These are phyloP conservation scores for Menidia beryllina DNA, from an alignment of 2,113 vertebrate genomes.

Conservation along the genomic window DNA sequence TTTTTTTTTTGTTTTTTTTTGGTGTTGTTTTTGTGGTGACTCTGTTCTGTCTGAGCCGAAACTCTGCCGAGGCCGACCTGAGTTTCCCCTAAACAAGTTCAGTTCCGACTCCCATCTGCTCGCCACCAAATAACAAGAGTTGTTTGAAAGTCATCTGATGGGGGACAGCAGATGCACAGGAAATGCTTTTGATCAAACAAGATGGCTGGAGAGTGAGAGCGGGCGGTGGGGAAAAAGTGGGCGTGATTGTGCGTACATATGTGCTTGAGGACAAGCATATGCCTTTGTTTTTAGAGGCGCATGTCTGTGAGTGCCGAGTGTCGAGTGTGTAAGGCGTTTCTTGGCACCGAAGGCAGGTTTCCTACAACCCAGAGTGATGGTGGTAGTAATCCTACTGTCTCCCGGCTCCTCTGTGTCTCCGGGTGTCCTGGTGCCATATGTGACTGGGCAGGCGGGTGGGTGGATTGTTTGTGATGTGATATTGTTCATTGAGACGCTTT, in stretches of 20 bases:
- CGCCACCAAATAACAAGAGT: constrained; percentile 64
- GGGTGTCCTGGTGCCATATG: constrained; percentile 91
- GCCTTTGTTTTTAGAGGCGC: constrained; percentile 62
- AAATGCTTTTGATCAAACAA: constrained; percentile 80
- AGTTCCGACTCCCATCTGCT: constrained; percentile 62
- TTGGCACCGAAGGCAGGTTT: constrained; percentile 76
- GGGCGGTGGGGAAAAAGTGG: constrained; percentile 31
- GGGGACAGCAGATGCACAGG: constrained; percentile 79
- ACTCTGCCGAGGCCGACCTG: constrained; percentile 37
- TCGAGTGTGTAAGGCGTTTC: constrained; percentile 42
- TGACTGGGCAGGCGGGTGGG: constrained; percentile 65
- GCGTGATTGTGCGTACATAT: constrained; percentile 58
- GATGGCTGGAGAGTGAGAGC: constrained; percentile 45
- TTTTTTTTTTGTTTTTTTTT: no score
- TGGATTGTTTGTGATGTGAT: constrained; percentile 93
- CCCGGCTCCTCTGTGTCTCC: constrained; percentile 85
- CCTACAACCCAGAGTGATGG: constrained; percentile 92
- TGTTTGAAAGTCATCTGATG: constrained; percentile 74
- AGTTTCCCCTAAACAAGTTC: constrained; percentile 67
- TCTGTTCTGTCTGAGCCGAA: background rate
- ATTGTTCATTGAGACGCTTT: constrained; percentile 86
- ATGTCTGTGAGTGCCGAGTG: constrained; percentile 55
- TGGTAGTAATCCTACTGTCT: constrained; percentile 84
- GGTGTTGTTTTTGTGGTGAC: no score
- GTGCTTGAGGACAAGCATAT: constrained; percentile 62